These are phyloP conservation scores for Xestia c-nigrum DNA, from an alignment of 2,888 invertebrate genomes.

Conservation along the genomic window DNA sequence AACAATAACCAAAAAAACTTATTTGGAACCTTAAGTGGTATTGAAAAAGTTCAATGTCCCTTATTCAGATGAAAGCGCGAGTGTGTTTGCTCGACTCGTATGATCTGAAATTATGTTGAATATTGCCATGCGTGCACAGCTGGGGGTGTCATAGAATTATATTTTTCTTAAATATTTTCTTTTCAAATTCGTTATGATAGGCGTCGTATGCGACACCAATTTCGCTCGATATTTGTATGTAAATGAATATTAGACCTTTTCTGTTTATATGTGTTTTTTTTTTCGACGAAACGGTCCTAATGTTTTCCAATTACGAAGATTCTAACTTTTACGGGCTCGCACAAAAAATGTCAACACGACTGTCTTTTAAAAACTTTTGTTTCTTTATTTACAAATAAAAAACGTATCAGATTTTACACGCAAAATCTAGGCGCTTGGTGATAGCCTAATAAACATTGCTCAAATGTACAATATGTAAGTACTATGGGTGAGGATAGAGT, in stretches of 20 bases:
- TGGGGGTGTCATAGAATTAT: conserved; percentile 51
- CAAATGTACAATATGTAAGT: background rate
- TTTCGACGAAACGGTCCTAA: background rate
- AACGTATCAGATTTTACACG: background rate
- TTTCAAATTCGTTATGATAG: conserved; percentile 23
- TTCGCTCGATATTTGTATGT: conserved; percentile 15
- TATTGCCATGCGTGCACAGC: conserved; percentile 66
- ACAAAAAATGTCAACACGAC: background rate
- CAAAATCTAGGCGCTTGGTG: background rate
- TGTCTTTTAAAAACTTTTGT: background rate
- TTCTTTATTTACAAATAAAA: background rate
- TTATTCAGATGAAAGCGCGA: conserved; percentile 30
- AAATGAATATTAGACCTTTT: background rate
- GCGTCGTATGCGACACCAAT: conserved; percentile 19
- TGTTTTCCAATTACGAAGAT: background rate
- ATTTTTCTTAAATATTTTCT: conserved; percentile 46
- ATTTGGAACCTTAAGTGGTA: conserved; percentile 49
- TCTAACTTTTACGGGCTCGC: too few species aligned
- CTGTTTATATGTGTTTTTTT: background rate
- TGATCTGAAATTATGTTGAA: conserved; percentile 71
- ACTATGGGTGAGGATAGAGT: background rate
- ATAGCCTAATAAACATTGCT: background rate
- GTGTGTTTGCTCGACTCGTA: conserved; percentile 62
- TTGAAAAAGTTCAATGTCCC: conserved; percentile 49
- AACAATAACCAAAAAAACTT: conserved; percentile 62